Evolutionary conservation across 2,888 invertebrate species (phyloP), one percentile per base, ranked within the genome.

Genomic region (Melieria crassipennis): DNA sequence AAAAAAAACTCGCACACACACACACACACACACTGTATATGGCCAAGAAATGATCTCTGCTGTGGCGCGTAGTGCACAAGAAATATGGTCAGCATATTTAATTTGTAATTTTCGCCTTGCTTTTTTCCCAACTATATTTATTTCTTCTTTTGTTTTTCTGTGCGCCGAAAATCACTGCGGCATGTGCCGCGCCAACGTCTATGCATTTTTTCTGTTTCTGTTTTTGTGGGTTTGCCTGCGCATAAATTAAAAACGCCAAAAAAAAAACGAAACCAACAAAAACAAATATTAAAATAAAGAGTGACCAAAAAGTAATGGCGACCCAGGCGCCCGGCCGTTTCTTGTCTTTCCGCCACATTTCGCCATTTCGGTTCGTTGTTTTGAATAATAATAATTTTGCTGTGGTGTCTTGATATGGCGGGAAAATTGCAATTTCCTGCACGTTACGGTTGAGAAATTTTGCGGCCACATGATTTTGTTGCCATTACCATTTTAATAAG

Each of bases 231-330:
- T 73, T 75, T 78, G 77, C 69, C 74, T 63, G 73, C 74, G 73
- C 76, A 75, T 77, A 74, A 77, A 78, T 78, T 73, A 76, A 74
- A 75, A 76, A 75, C 57, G 16, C 30, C 30, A 30, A 30, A 57
- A 57, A 10, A 57, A 13, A 57, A 5, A 57, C 5, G 30, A 57
- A 13, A 50, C 10, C 50, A 50, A 50, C 11, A 50, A 50, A 50
- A 30, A 30, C 2, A 50, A 50, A 50, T 11, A 9, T 50, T 50
- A 9, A 50, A 50, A 10, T 10, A 9, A 9, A 50, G 10, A 50
- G 50, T 10, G 11, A 50, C 10, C 9, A 50, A 50, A 45, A 45
- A 55, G 65, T 60, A 60, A 65, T 61, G 70, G 70, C 65, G 60
- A 7, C 30, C 30, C 30, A 30, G 30, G 30, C 30, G 30, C 30